Evolutionary conservation across 2,888 invertebrate species (phyloP).

Genomic region (Tetragonula carbonaria): DNA sequence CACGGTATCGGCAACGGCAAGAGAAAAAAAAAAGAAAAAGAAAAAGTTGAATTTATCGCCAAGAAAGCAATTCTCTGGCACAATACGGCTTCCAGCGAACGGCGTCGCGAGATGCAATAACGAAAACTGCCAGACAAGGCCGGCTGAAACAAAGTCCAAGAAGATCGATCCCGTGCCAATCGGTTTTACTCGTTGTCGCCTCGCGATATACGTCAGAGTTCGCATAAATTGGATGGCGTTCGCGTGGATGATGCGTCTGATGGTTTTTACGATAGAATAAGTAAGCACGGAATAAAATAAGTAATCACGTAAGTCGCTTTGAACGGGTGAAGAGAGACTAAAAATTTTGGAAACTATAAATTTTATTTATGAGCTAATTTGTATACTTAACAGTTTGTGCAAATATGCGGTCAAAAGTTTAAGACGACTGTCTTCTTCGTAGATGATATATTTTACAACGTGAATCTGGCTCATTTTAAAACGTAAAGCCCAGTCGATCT

Average conservation of each 20-base stretch:
- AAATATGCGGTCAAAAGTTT: too few relatives aligned
- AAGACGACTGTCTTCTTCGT: too few relatives aligned
- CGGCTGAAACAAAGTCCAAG: neutral
- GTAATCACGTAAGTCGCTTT: too few relatives aligned
- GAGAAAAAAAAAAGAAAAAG: too few relatives aligned
- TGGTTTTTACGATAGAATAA: neutral
- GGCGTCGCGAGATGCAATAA: neutral
- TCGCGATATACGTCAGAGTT: neutral
- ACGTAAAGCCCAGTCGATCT: too few relatives aligned
- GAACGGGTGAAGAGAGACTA: too few relatives aligned
- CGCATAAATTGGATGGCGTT: neutral
- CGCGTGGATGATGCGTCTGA: neutral
- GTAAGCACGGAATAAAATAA: neutral
- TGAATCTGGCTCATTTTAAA: too few relatives aligned
- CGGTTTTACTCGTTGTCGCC: neutral
- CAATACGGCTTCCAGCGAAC: neutral
- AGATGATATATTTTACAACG: too few relatives aligned
- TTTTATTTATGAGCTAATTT: too few relatives aligned
- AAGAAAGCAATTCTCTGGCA: slow-evolving; percentile 8
- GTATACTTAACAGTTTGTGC: too few relatives aligned
- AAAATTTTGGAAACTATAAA: too few relatives aligned
- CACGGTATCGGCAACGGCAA: slow-evolving; percentile 6
- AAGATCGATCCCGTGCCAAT: neutral
- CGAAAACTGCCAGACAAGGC: neutral
- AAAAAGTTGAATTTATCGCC: slow-evolving; percentile 13